Evolutionary conservation across 2,797 vertebrate species (phyloP), one percentile per base, ranked within the genome.

Genomic region (Hirundo rustica): DNA sequence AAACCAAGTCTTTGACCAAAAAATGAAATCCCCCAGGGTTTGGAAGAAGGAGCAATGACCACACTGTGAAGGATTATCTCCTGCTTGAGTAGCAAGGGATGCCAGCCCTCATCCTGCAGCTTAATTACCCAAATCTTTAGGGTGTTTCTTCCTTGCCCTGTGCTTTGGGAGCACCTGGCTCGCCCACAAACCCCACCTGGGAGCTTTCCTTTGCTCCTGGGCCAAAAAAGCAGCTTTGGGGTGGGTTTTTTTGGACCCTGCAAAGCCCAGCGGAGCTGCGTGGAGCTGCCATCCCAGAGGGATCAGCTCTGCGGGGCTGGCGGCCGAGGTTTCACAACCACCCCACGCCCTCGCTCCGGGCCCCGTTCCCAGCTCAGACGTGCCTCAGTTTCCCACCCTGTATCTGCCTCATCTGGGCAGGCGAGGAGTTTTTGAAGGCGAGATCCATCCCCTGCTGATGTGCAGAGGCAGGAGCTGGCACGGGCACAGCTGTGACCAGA

Each of bases 331-430:
- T 80, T 86, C 94, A 48, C 76, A 85, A 92, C 44, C 87, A 0
- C 58, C 74, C 81, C 89, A 84, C 57, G 2, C 91, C 95, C 91
- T 90, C 10, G 38, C 91, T 67, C 36, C 36, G 8, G 88, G 91
- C 83, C 61, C 86, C 29, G 2, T 86, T 95, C 91, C 92, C 94
- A 85, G 90, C 88, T 30, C 90, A 9, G 88, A 51, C 10, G 9
- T 79, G 92, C 95, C 95, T 95, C 94, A 87, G 91, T 91, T 93
- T 92, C 91, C 92, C 94, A 74, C 51, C 86, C 77, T 2, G 20
- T 3, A 29, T 30, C 72, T 7, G 6, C 2, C 85, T 21, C 84
- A 68, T 16, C 62, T 0, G 38, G 50, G 54, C 86, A 86, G 26
- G 21, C 18, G 0, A 2, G 1, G 44, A 53, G 36, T 42, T 88